phyloP scores from a whole-genome alignment of 35 echinoderm and acorn worm genomes.

The Heliocidaris tuberculata region DNA sequence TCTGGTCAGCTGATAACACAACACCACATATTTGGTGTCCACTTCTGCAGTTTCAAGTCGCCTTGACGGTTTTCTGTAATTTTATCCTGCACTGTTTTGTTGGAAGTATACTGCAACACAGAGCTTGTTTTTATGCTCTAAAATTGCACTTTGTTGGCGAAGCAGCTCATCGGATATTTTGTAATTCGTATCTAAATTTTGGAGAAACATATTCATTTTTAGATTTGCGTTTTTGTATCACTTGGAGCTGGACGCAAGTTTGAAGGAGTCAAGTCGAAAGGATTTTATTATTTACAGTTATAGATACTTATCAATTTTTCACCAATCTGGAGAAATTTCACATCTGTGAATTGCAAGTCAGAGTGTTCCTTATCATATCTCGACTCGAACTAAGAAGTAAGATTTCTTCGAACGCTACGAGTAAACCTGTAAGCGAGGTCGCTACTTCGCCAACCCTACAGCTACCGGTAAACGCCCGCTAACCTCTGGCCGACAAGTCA shows the following conservation, averaged over 20 bases:
- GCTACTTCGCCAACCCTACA: neutral
- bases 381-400: too few species aligned
- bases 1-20: constrained; percentile 16
- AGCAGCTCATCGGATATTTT: neutral
- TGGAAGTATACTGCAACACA: neutral
- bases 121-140: neutral
- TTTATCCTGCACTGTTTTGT: neutral
- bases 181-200: neutral
- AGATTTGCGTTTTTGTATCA: too few species aligned
- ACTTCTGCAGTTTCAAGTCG: neutral
- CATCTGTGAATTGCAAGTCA: neutral
- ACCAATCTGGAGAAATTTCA: constrained; percentile 7
- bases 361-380: neutral
- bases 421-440: constrained; percentile 9
- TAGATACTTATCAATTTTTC: neutral
- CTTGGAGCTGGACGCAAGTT: too few species aligned
- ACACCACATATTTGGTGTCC: constrained; percentile 21
- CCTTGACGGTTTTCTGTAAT: neutral
- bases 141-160: neutral
- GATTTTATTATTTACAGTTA: neutral
- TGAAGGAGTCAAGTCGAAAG: too few species aligned
- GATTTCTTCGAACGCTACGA: neutral
- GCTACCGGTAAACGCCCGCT: constrained; percentile 12
- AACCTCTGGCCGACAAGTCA: constrained; percentile 3
- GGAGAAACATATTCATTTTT: neutral